A percentile compares a stretch with the other conserved stretches of the same genome.
Conservation (phyloP, 1,140 invertebrate genomes). For the Spodoptera litura region DNA sequence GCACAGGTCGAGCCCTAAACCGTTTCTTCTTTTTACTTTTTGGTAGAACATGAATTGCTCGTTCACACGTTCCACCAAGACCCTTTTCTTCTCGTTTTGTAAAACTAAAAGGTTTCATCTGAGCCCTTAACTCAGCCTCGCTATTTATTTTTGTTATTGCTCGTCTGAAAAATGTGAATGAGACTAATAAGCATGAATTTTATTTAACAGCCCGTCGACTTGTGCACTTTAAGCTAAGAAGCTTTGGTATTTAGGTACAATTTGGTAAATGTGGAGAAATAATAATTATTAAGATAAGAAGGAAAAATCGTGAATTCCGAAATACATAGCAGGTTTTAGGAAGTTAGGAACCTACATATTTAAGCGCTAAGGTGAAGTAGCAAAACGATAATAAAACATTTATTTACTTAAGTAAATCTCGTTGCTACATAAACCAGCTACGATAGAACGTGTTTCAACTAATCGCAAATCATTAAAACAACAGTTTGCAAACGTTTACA, state of each 20-base stretch:
- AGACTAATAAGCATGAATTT: conserved; percentile 27
- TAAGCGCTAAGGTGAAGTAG: no score
- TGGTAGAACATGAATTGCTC: conserved; percentile 63
- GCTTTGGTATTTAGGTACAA: neutral
- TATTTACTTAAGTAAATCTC: no score
- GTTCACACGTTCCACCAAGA: conserved; percentile 79
- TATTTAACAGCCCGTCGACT: neutral
- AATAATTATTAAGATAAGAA: no score
- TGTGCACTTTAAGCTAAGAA: neutral
- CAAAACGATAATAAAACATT: no score
- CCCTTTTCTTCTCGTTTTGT: conserved; percentile 86
- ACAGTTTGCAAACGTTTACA: no score
- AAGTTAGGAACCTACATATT: no score
- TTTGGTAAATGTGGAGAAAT: no score
- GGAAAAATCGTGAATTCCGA: no score
- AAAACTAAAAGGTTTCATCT: conserved; percentile 89
- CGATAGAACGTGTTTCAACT: no score
- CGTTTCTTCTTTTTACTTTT: conserved; percentile 80
- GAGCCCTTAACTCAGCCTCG: conserved; percentile 85
- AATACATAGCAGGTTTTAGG: no score
- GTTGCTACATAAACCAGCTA: no score
- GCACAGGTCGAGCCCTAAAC: conserved; percentile 89
- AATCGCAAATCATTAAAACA: no score
- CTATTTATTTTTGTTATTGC: conserved; percentile 86
- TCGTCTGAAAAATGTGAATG: conserved; percentile 73